Evolutionary conservation across 2,113 vertebrate genomes (phyloP).

Genomic region (Erythrolamprus reginae): DNA sequence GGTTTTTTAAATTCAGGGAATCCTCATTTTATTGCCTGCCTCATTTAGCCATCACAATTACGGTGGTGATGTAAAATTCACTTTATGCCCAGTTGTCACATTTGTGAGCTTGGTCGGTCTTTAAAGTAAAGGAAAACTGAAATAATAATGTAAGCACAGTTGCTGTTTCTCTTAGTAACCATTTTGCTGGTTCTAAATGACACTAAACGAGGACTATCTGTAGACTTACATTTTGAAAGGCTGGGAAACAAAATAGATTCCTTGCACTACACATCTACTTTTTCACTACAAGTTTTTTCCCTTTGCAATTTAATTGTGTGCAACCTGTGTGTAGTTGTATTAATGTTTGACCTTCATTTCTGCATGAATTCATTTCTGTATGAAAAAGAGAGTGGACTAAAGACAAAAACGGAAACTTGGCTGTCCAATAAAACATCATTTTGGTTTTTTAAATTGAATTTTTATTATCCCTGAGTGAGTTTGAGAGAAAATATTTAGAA

Average conservation of each 20-base stretch:
- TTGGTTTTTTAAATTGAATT: neutral
- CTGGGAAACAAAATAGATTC: neutral
- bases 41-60: neutral
- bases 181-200: neutral
- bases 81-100: neutral
- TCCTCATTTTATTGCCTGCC: neutral
- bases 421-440: neutral
- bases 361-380: neutral
- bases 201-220: neutral
- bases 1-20: neutral
- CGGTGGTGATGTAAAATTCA: neutral
- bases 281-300: neutral
- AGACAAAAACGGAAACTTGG: neutral
- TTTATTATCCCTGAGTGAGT: neutral
- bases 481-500: neutral
- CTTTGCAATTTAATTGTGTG: neutral
- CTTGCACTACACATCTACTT: neutral
- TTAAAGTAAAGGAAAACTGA: neutral
- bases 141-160: neutral
- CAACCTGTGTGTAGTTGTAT: neutral
- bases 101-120: neutral
- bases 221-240: neutral
- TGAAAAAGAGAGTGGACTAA: neutral
- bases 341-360: neutral
- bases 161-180: neutral